Conservation (phyloP, 2,797 vertebrate genomes). For the Chrosomus eos region DNA sequence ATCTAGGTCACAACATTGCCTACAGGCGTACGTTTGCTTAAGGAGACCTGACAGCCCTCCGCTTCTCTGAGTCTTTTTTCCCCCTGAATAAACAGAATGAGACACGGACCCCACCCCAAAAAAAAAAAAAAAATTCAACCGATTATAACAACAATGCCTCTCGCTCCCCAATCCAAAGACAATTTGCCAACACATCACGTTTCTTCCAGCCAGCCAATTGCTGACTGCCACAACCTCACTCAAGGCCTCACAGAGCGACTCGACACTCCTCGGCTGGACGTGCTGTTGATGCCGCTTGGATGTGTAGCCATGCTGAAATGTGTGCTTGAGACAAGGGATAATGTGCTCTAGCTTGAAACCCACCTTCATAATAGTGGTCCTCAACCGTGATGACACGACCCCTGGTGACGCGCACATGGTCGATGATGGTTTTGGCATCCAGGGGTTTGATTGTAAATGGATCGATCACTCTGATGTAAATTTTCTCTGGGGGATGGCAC, state of each 20-base stretch:
- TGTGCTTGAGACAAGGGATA: conserved; percentile 31
- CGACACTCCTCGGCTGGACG: background rate
- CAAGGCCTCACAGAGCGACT: conserved; percentile 17
- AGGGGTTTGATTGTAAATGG: conserved; percentile 95
- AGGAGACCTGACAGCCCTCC: conserved; percentile 79
- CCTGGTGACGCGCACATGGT: conserved; percentile 86
- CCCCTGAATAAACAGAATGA: conserved; percentile 32
- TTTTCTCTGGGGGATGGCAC: conserved; percentile 80
- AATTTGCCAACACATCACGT: conserved; percentile 60
- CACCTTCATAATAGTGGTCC: conserved; percentile 95
- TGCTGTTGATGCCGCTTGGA: conserved; percentile 5
- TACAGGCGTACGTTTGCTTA: conserved; percentile 71
- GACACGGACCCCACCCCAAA: background rate
- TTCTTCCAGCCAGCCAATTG: conserved; percentile 63
- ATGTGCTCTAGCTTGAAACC: conserved; percentile 42
- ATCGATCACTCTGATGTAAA: conserved; percentile 87
- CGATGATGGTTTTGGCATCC: conserved; percentile 90
- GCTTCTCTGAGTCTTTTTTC: conserved; percentile 50
- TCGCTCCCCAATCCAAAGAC: conserved; percentile 62
- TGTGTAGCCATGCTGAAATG: conserved; percentile 16
- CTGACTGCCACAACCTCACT: conserved; percentile 23
- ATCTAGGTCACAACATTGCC: conserved; percentile 79
- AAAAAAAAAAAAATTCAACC: background rate
- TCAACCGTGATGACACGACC: conserved; percentile 93
- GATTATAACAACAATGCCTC: conserved; percentile 36